Evolutionary conservation across 2,797 vertebrate genomes (phyloP), one percentile per base, ranked within the genome.

Genomic region (Muscicapa striata): DNA sequence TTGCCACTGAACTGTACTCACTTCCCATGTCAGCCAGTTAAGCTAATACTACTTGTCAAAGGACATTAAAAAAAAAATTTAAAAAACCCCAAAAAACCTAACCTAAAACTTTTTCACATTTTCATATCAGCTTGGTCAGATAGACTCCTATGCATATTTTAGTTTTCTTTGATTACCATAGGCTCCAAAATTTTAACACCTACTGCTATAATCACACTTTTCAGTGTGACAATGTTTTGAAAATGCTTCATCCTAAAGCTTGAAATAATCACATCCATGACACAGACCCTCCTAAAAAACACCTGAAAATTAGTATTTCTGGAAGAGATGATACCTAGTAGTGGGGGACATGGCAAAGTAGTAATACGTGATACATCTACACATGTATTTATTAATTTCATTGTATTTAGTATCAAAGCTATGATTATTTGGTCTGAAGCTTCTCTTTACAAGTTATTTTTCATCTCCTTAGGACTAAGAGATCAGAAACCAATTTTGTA

Each of bases 81-180:
- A 13, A 3, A 17, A 13, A 3, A 19, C 18, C 1, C 3, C 9
- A 2, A 16, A 55, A 30, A 16, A 14, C 6, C 2, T 9, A 41
- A 27, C 1, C 3, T 13, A 7, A 34, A 41, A 22, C 9, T 16
- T 12, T 69, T 69, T 30, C 17, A 48, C 4, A 54, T 40, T 20
- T 16, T 38, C 5, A 1, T n/a, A 77, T 24, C 18, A 38, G 2
- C 2, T 66, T 79, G 26, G 12, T 32, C 46, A 11, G 23, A 69
- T 8, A 34, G 14, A 49, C 30, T 73, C 8, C 12, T 57, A 49
- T 9, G 14, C 7, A n/a, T 27, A 11, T 34, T 22, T 38, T 49
- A n/a, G 8, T 34, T 61, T 11, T 49, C 21, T 80, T 64, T 48
- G 9, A n/a, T 43, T 69, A 41, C 2, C 0, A 0, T 10, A 66